These are phyloP conservation scores for Rattus rattus DNA, from an alignment of 2,113 vertebrate genomes.

Conservation along the genomic window DNA sequence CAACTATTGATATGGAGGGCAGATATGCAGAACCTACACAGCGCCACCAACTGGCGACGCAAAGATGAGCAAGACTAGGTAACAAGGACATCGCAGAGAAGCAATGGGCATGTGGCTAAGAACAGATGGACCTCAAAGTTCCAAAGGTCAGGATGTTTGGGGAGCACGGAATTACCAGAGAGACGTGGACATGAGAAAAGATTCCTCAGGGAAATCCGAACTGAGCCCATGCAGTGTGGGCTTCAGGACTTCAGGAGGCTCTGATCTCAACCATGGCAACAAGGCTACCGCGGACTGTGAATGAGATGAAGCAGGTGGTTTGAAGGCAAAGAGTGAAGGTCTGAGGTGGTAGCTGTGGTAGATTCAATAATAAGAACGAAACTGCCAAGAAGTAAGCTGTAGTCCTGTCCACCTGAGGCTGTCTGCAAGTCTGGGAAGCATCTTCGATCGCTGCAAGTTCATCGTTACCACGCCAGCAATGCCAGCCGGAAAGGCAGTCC, in stretches of 20 bases:
- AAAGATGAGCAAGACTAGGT: not conserved
- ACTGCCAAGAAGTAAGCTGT: not conserved
- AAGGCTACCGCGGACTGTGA: rapidly evolving
- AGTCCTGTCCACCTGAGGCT: not conserved
- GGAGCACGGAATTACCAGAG: not conserved
- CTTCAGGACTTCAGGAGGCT: too few species aligned
- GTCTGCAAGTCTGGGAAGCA: not conserved
- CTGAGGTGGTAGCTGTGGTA: not conserved
- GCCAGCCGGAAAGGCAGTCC: not conserved
- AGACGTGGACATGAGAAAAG: not conserved
- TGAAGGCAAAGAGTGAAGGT: not conserved
- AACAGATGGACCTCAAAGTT: not conserved
- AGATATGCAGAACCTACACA: not conserved
- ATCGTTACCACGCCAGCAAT: rapidly evolving
- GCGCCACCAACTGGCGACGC: not conserved
- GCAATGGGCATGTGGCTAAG: not conserved
- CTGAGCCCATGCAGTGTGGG: not conserved
- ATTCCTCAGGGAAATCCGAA: not conserved
- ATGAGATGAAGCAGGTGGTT: not conserved
- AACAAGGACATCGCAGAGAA: not conserved
- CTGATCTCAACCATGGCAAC: not conserved
- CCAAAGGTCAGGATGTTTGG: not conserved
- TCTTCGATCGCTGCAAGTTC: not conserved
- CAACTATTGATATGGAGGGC: not conserved
- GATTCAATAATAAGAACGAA: not conserved